Percentiles rank a stretch among this genome's conserved stretches.
These are phyloP conservation scores for Acromyrmex echinatior DNA, from an alignment of 1,140 invertebrate genomes.

Conservation along the genomic window DNA sequence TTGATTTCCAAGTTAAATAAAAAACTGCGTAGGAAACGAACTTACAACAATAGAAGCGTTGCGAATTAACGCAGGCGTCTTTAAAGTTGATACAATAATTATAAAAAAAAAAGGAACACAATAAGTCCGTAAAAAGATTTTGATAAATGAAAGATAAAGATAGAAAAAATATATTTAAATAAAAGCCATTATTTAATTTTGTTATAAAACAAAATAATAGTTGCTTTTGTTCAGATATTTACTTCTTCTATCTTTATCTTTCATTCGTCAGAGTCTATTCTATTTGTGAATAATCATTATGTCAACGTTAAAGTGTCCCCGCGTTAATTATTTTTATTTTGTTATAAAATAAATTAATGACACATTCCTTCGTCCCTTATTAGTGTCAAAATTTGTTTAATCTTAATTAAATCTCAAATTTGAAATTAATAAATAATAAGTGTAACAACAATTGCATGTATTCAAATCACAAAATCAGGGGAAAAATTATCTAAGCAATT, in stretches of 20 bases:
- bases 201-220: not conserved
- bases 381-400: not conserved
- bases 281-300: too few relatives aligned
- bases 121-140: not conserved
- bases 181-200: too few relatives aligned
- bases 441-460: not conserved
- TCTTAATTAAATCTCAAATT: not conserved
- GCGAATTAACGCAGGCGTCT: not conserved
- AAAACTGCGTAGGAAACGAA: not conserved
- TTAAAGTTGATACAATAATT: not conserved
- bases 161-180: not conserved
- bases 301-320: too few relatives aligned
- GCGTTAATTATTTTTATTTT: too few relatives aligned
- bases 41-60: not conserved
- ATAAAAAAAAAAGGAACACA: too few relatives aligned
- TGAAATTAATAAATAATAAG: not conserved
- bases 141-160: too few relatives aligned
- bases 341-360: not conserved
- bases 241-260: too few relatives aligned
- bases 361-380: not conserved
- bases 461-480: not conserved
- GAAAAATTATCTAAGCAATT: not conserved
- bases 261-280: too few relatives aligned
- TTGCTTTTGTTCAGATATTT: too few relatives aligned
- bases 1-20: slow-evolving; percentile 1